Base-by-base conservation (phyloP, 2,113 vertebrate species). In the Rhodinocichla rosea region DNA sequence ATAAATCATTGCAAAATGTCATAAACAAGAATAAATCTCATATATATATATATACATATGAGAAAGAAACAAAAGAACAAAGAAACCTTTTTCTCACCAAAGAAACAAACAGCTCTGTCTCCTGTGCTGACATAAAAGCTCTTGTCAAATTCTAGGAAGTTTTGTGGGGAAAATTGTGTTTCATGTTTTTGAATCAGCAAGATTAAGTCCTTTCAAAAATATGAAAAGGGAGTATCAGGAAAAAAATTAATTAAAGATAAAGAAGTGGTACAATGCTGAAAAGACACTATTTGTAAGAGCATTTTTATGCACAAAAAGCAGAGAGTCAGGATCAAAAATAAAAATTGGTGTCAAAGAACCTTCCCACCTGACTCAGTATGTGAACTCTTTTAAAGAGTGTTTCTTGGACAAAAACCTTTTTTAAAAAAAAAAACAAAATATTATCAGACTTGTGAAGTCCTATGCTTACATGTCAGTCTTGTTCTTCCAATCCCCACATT, bases 401-500 rank as follows among this genome's bases (percentile, higher is more conserved):
- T 60, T 37, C 24, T 37, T 60, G 57, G 35, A 60, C 35, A 7
- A 37, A 60, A 60, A 27, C 16, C 24, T 60, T 37, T 32, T 56
- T 12, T 0, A 5, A 30, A 21, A 7, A 5, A 57, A 67, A 63
- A 27, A 1, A 24, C 23, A 10, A 13, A 83, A 52, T 0, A 53
- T 37, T 57, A 70, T 70, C 17, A 23, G 13, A 22, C 3, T n/a
- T 78, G 4, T 45, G 6, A 90, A 40, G 12, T 73, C 19, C 10
- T 12, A 18, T 42, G 7, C 7, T 83, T 77, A n/a, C 4, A 53
- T 1, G 2, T 49, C 42, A 65, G 6, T 7, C 32, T 44, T 83
- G 3, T 39, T 69, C 37, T 57, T 86, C 44, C 30, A 44, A n/a
- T n/a, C 37, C 45, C 42, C 56, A 32, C 5, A 23, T 20, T 42